Base-by-base conservation (phyloP, 2,797 vertebrate genomes). In the Coilia nasus region DNA sequence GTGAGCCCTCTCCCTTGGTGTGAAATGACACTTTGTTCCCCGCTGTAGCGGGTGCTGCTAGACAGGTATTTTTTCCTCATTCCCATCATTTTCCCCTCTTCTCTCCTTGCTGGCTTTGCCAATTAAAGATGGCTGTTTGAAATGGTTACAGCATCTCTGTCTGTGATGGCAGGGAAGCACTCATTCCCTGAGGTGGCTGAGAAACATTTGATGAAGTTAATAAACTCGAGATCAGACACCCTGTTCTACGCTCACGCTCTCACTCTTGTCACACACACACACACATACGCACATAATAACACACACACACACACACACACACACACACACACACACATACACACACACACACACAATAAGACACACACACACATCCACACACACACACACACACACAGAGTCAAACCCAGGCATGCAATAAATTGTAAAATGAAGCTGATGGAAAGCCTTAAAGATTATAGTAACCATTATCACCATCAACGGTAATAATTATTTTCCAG, bases 171-270 rank as follows among this genome's bases (percentile, higher is more conserved):
- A 78, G 9, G 6, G 35, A 44, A 19, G 31, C 31, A 44, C 31
- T 19, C 71, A 44, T 9, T 78, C 71, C 71, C 71, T 19, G 7
- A 35, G 35, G 71, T 93, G 93, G 92, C 89, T 87, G 82, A 93
- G 84, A 88, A 89, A 84, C 89, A 91, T 93, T 93, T 93, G 93
- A 94, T 93, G 93, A 92, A 94, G 91, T 94, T 94, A 94, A 94
- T 94, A 94, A 94, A 94, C 93, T 92, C 93, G 88, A 93, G 93
- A 93, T 93, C 92, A 91, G 89, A 92, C 93, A 92, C 89, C 89
- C 93, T 92, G 92, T 91, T 91, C 90, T 89, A 90, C 88, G 3
- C 57, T 59, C 67, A 7, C 67, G 35, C 4, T 75, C 67, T 41
- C 67, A 19, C 35, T 41, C 2, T 54, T 54, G 46, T 10, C 50